These are phyloP conservation scores for Drosophila micromelanica DNA, from an alignment of 1,140 invertebrate genomes.

Conservation along the genomic window DNA sequence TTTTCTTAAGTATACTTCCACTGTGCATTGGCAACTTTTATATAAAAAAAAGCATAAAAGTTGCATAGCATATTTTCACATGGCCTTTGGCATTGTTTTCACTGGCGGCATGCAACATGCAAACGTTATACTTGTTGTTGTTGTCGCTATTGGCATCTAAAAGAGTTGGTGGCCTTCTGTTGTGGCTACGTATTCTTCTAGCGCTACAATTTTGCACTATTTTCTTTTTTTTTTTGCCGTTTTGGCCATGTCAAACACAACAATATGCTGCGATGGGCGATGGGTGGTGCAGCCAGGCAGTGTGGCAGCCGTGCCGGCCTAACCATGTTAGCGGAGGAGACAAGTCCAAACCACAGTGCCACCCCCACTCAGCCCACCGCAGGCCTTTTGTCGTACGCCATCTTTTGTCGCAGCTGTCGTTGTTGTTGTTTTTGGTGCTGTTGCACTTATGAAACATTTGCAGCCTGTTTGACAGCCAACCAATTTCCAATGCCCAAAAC, in stretches of 20 bases:
- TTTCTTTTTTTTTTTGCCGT: constrained; percentile 28
- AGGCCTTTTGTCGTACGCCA: constrained; percentile 43
- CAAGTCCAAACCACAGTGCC: constrained; percentile 15
- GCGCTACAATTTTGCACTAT: constrained; percentile 55
- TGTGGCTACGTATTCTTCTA: constrained; percentile 73
- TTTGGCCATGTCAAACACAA: constrained; percentile 62
- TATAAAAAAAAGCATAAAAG: constrained; percentile 51
- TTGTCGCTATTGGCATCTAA: constrained; percentile 68
- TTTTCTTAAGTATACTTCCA: constrained; percentile 15
- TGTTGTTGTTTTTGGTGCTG: constrained; percentile 21
- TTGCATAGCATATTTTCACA: constrained; percentile 77
- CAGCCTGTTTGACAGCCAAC: constrained; percentile 21
- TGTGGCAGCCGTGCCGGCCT: constrained; percentile 12
- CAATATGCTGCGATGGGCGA: constrained; percentile 52
- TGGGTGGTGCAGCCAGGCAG: neutral
- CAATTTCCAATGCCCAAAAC: constrained; percentile 9
- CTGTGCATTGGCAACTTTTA: constrained; percentile 29
- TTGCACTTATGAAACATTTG: constrained; percentile 53
- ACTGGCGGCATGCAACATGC: constrained; percentile 58
- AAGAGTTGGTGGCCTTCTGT: constrained; percentile 77
- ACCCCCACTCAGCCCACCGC: constrained; percentile 10
- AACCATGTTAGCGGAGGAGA: constrained; percentile 25
- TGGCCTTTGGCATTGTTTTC: constrained; percentile 78
- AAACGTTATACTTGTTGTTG: constrained; percentile 48
- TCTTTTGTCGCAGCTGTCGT: constrained; percentile 45